These are phyloP conservation scores for Tigriopus californicus DNA, from an alignment of 2,888 invertebrate species.

Conservation along the genomic window DNA sequence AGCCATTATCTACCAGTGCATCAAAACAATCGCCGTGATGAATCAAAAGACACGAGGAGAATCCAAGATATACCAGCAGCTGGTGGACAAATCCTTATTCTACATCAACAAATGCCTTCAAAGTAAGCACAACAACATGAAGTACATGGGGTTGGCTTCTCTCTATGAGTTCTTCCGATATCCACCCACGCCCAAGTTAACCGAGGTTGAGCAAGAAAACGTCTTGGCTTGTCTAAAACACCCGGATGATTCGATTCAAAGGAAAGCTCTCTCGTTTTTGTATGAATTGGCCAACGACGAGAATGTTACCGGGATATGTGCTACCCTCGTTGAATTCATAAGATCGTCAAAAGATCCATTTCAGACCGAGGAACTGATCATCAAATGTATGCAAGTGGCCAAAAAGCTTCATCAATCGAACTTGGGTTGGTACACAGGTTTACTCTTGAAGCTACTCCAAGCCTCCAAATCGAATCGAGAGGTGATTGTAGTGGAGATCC, in stretches of 20 bases:
- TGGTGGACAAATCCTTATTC: background rate
- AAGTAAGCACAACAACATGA: background rate
- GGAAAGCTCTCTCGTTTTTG: background rate
- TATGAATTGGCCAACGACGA: constrained; percentile 1
- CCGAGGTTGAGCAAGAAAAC: background rate
- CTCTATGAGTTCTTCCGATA: background rate
- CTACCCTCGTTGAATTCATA: background rate
- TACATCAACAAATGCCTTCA: background rate
- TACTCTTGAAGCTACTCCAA: background rate
- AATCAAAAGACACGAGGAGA: background rate
- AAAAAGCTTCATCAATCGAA: background rate
- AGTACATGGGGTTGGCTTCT: constrained; percentile 4
- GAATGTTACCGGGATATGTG: constrained; percentile 5
- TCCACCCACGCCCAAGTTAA: background rate
- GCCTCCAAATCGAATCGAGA: background rate
- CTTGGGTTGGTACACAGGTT: background rate
- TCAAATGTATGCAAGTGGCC: background rate
- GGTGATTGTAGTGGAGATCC: background rate
- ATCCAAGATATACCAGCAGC: too few relatives aligned
- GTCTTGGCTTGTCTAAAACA: background rate
- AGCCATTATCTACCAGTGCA: constrained; percentile 7
- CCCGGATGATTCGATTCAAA: constrained; percentile 7
- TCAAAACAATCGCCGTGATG: background rate
- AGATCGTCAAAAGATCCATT: background rate
- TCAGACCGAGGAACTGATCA: background rate